Evolutionary conservation across 2,797 vertebrate genomes (phyloP).

Genomic region (Menidia menidia): DNA sequence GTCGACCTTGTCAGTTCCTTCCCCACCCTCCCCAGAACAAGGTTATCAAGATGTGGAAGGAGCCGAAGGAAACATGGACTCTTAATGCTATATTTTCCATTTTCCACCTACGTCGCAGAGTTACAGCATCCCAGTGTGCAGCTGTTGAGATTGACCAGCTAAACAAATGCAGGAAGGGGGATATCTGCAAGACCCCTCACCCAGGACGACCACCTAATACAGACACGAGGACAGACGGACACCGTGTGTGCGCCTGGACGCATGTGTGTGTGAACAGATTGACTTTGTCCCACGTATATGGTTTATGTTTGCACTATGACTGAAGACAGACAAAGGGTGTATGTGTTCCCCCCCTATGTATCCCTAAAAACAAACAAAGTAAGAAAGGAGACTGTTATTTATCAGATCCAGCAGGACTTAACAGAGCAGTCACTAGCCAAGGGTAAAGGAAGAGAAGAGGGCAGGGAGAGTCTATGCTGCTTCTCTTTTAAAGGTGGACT

Average conservation of each 20-base stretch:
- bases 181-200: conserved; percentile 65
- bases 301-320: conserved; percentile 39
- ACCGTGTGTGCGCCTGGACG: conserved; percentile 6
- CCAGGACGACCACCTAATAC: conserved; percentile 50
- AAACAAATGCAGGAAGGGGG: conserved; percentile 79
- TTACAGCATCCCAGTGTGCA: conserved; percentile 51
- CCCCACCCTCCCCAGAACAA: conserved; percentile 61
- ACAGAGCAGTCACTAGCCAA: conserved; percentile 20
- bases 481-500: conserved; percentile 17
- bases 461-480: conserved; percentile 1
- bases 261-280: conserved; percentile 50
- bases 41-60: conserved; percentile 71
- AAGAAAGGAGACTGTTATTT: conserved; percentile 60
- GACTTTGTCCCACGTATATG: conserved; percentile 46
- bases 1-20: conserved; percentile 52
- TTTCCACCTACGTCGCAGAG: conserved; percentile 11
- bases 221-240: conserved; percentile 62
- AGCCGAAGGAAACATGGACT: conserved; percentile 54
- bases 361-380: conserved; percentile 62
- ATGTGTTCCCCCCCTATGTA: conserved; percentile 41
- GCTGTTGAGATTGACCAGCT: conserved; percentile 31
- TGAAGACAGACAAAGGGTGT: conserved; percentile 49
- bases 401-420: conserved; percentile 12
- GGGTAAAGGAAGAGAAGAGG: conserved; percentile 25
- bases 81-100: conserved; percentile 35